phyloP scores from a whole-genome alignment of 1,140 invertebrate species.

The Globodera rostochiensis region DNA sequence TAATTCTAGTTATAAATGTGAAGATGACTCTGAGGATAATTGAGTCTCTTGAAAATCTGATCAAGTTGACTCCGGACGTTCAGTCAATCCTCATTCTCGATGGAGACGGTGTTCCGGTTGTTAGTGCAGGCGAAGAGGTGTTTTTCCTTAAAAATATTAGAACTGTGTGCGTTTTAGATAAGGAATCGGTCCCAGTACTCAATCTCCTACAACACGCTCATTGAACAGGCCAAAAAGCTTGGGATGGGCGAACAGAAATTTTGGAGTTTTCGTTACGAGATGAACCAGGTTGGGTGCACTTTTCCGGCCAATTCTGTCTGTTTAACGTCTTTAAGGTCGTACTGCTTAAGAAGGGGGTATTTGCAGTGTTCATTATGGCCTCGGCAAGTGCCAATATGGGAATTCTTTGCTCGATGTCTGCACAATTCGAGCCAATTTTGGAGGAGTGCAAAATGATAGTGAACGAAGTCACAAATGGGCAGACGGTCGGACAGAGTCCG shows the following conservation, averaged over 20 bases:
- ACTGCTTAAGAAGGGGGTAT: slow-evolving; percentile 40
- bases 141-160: slow-evolving; percentile 17
- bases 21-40: slow-evolving; percentile 40
- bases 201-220: slow-evolving; percentile 35
- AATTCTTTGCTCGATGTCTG: slow-evolving; percentile 37
- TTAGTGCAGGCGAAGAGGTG: slow-evolving; percentile 42
- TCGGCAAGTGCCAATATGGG: slow-evolving; percentile 53
- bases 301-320: background rate
- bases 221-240: slow-evolving; percentile 57
- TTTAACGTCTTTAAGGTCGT: slow-evolving; percentile 34
- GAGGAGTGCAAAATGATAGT: slow-evolving; percentile 46
- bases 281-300: slow-evolving; percentile 18
- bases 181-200: slow-evolving; percentile 49
- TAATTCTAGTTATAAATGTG: slow-evolving; percentile 4
- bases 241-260: slow-evolving; percentile 51
- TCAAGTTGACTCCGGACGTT: slow-evolving; percentile 40
- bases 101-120: slow-evolving; percentile 53
- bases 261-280: slow-evolving; percentile 52
- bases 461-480: slow-evolving; percentile 29
- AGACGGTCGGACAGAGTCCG: slow-evolving; percentile 20
- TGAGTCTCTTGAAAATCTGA: slow-evolving; percentile 43
- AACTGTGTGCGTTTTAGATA: slow-evolving; percentile 38
- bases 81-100: slow-evolving; percentile 54
- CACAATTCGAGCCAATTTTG: slow-evolving; percentile 40
- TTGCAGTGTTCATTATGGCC: slow-evolving; percentile 54